phyloP scores from a whole-genome alignment of 92 coral and sea anemone genomes.

The Phenganax stokvisi region DNA sequence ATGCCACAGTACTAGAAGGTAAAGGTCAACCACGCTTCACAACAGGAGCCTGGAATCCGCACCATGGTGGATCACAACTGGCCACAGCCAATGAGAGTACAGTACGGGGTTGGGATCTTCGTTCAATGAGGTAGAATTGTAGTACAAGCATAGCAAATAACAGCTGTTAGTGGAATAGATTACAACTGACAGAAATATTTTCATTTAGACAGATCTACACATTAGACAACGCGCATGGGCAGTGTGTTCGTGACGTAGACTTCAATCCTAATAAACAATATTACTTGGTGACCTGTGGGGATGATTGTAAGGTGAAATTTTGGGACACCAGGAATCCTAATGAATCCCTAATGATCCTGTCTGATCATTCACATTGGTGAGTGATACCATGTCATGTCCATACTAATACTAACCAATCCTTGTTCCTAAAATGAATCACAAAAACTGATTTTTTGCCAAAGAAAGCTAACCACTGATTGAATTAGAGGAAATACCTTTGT shows the following conservation, averaged over 20 bases:
- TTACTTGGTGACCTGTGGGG: conserved; percentile 93
- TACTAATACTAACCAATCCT: too few species aligned
- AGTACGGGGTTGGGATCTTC: conserved; percentile 93
- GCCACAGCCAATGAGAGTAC: conserved; percentile 94
- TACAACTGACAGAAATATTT: too few species aligned
- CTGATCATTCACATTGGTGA: conserved; percentile 97
- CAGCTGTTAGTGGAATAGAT: background rate
- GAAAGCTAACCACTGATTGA: too few species aligned
- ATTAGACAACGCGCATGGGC: conserved; percentile 88
- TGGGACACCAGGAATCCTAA: conserved; percentile 93
- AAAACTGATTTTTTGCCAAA: too few species aligned
- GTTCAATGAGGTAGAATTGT: conserved; percentile 71
- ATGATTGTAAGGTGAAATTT: conserved; percentile 91
- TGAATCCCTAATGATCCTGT: conserved; percentile 71
- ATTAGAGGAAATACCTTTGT: too few species aligned
- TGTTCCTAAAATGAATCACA: too few species aligned
- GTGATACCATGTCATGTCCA: background rate
- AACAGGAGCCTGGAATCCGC: conserved; percentile 96
- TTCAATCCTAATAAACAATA: conserved; percentile 98
- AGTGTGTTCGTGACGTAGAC: conserved; percentile 87
- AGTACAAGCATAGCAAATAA: too few species aligned
- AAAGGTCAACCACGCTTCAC: conserved; percentile 97
- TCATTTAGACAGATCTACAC: conserved; percentile 69
- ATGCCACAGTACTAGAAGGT: conserved; percentile 75
- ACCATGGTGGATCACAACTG: conserved; percentile 91